phyloP scores from a whole-genome alignment of 1,140 invertebrate genomes.

The Bombus breviceps region DNA sequence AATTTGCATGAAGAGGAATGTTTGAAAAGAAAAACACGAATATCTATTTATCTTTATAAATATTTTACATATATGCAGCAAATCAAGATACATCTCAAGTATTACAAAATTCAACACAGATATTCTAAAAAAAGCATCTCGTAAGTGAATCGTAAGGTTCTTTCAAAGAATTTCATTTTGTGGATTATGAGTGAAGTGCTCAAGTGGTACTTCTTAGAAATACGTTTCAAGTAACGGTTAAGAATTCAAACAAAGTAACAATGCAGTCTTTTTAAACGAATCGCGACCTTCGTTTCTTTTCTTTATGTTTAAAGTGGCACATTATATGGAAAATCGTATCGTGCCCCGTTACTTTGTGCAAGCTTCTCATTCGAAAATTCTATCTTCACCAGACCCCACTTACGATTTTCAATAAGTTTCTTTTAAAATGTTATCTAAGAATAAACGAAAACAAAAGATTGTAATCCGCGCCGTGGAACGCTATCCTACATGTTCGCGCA shows the following conservation, averaged over 20 bases:
- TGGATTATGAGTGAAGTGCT: neutral
- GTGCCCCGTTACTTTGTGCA: no score
- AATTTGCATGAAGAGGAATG: neutral
- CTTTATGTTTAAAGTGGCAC: neutral
- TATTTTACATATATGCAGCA: neutral
- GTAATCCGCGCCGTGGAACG: no score
- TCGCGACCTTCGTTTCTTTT: neutral
- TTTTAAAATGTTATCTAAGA: neutral
- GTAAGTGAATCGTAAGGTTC: neutral
- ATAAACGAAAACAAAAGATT: neutral
- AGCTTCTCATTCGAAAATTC: no score
- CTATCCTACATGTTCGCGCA: neutral
- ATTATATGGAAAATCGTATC: neutral
- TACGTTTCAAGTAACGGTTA: neutral
- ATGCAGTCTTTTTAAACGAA: neutral
- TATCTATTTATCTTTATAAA: neutral
- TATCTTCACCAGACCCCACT: no score
- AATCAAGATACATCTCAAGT: neutral
- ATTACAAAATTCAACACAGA: neutral
- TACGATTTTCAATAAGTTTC: neutral
- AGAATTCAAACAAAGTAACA: neutral
- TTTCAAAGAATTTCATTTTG: conserved; percentile 9
- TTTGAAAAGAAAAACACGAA: neutral
- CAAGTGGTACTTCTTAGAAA: conserved; percentile 4
- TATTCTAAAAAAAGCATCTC: neutral